These are phyloP conservation scores for Petrocephalus zakoni DNA, from an alignment of 2,113 vertebrate species.

Conservation along the genomic window DNA sequence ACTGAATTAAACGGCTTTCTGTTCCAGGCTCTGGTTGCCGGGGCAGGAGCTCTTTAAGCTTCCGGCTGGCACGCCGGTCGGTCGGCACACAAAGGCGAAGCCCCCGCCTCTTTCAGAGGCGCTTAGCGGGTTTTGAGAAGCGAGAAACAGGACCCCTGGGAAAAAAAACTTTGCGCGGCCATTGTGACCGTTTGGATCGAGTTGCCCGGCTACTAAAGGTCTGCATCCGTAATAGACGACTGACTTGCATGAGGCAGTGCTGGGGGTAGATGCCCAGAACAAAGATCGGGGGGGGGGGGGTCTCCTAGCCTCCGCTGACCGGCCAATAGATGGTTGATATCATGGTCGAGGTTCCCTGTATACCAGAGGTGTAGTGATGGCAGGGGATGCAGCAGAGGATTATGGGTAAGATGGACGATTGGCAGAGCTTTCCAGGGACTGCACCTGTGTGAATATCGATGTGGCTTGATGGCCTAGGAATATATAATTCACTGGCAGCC, in stretches of 20 bases:
- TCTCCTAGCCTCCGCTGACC: not conserved
- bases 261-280: not conserved
- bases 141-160: not conserved
- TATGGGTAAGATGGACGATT: not conserved
- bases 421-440: not conserved
- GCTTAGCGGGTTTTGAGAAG: not conserved
- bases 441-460: not conserved
- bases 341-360: not conserved
- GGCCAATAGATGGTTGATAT: not conserved
- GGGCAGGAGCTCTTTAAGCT: not conserved
- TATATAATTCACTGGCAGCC: not conserved
- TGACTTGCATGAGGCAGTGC: not conserved
- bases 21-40: not conserved
- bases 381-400: not conserved
- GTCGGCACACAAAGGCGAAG: not conserved
- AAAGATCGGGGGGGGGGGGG: not conserved
- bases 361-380: not conserved
- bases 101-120: not conserved
- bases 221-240: not conserved
- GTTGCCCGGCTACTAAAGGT: not conserved
- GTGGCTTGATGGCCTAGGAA: not conserved
- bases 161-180: not conserved
- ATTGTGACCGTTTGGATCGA: not conserved
- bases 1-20: not conserved
- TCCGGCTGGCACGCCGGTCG: not conserved